Base-by-base conservation (phyloP, 1,140 invertebrate genomes). In the Globodera rostochiensis region DNA sequence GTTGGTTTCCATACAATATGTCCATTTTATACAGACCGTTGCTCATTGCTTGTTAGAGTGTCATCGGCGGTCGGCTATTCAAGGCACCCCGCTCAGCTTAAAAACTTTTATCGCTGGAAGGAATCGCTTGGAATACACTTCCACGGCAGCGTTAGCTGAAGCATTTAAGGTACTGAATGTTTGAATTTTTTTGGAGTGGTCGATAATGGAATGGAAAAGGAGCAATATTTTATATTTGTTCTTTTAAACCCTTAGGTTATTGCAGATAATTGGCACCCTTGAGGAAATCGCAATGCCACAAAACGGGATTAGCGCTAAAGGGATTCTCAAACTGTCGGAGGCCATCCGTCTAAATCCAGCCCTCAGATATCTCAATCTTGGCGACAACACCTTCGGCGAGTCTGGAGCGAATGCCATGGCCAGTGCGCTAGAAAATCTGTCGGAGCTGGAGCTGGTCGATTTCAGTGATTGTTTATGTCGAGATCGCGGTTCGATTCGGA, bases 211-310 rank as follows among this genome's bases (percentile, higher is more conserved):
- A 53, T 53, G 8, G 8, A 53, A 8, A 7, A 7, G 53, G 15
- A 53, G 3, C 15, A 11, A 53, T 9, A 11, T 15, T 53, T 53
- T 53, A 9, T 15, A 53, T 53, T 53, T 15, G 53, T 53, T 53
- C 36, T 53, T 11, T 53, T 15, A 53, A 53, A 64, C 19, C 15
- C 6, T 50, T 83, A 60, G 83, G 57, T 77, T 66, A 9, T 86
- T 87, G 19, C 64, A 86, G 81, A 53, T 53, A 69, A 92, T 97
- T 74, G 93, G 93, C 67, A 94, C 93, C 6, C 91, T 99, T 7
- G 94, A 97, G 91, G 94, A 96, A 90, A 92, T 99, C 74, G 92
- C 93, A 3, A 96, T 99, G 93, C 95, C 95, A 15, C 97, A 99
- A 91, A 98, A 99, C 92, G 96, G 97, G 8, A 98, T 98, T 85